Base-by-base conservation (phyloP, 1,140 invertebrate species). In the Penaeus vannamei region DNA sequence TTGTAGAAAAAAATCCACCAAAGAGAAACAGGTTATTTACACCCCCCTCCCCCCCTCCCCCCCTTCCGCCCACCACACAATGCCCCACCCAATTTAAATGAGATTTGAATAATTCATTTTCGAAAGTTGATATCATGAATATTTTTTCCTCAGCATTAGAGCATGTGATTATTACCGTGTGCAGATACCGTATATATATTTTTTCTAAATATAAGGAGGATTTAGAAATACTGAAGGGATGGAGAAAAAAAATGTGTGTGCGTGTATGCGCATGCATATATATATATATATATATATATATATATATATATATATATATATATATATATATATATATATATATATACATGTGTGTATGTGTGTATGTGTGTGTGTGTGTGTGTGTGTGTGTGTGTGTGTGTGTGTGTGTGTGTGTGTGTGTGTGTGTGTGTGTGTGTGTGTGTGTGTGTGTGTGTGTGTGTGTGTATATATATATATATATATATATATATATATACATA, bases 401-500 rank as follows among this genome's bases (percentile, higher is more conserved):
- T 69, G 29, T 69, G 29, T 69, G n/a, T 69, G 29, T 69, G 29
- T 69, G n/a, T 69, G 29, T 69, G 29, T 69, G 12, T 69, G 29
- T 69, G 29, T 69, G 19, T 69, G 19, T 69, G 8, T 69, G 19
- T 69, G 19, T n/a, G 19, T 69, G 19, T 69, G 19, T 69, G 19
- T 69, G 19, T 69, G 19, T 32, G 19, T 69, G 19, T 69, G 20
- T 69, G 19, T 69, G 19, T 20, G 19, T 69, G 19, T 69, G 19
- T 69, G 19, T 20, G 19, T 69, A 23, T 69, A 69, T 69, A 69
- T 69, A 69, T 69, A 5, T 69, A 69, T 14, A 69, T 69, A 69
- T 69, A 69, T 69, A 69, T 69, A n/a, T 32, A 69, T 69, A 69
- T 69, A n/a, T 69, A 69, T 69, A 69, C 19, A n/a, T 69, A 69